Base-by-base conservation (phyloP, 2,888 invertebrate species). In the Anaspis maculata region DNA sequence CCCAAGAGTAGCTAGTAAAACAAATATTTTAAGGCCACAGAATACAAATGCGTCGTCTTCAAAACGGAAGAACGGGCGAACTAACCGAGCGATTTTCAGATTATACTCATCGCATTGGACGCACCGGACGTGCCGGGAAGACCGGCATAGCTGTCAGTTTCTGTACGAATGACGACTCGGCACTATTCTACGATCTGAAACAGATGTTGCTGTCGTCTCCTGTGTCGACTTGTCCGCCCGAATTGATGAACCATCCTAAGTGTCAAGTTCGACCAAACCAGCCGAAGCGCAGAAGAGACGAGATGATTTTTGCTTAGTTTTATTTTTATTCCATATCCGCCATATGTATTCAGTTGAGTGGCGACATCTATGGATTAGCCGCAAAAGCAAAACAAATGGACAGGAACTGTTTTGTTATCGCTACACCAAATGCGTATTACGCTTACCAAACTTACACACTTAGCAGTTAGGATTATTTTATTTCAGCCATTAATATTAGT, bases 71-170 rank as follows among this genome's bases (percentile, higher is more conserved):
- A n/a, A n/a, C n/a, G n/a, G n/a, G n/a, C n/a, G n/a, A n/a, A n/a
- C n/a, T n/a, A n/a, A n/a, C n/a, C n/a, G n/a, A n/a, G n/a, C n/a
- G n/a, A 22, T 39, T 58, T 64, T 13, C 55, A 77, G 91, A 80
- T 78, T 92, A 92, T 56, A 91, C 92, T 1, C 91, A 95, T 82
- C 86, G 98, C 73, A 97, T 98, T 58, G 98, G 97, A 63, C 83
- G 97, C 72, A 98, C 96, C 0, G 98, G 97, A 54, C 89, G 98
- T 70, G 98, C 97, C 1, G 98, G 98, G 28, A 98, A 98, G 67
- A 85, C 83, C 52, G 98, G 98, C 68, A 79, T 87, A 50, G 96
- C 98, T 11, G 83, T 98, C 44, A 87, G 92, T 9, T 97, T 99
- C 69, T 79, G 92, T 30, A 99, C 98, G 0, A 95, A 96, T 61